Conservation (phyloP, 2,888 invertebrate genomes). For the Cantharis rustica region DNA sequence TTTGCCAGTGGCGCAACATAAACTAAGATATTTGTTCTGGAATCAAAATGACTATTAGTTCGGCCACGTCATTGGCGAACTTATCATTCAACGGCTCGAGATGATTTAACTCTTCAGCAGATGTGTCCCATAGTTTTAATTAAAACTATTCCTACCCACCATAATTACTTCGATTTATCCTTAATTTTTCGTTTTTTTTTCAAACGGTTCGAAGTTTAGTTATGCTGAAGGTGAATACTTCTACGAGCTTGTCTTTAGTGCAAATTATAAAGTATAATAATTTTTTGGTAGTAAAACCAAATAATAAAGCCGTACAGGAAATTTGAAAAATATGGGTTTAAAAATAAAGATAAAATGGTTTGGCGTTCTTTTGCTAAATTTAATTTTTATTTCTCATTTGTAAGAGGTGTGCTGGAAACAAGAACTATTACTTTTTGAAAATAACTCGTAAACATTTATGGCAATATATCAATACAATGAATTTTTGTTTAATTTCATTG, state of each 20-base stretch:
- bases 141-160: too few species aligned
- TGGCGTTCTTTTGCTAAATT: not conserved
- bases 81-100: not conserved
- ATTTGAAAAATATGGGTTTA: not conserved
- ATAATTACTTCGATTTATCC: too few species aligned
- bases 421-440: not conserved
- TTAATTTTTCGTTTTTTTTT: too few species aligned
- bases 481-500: too few species aligned
- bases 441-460: too few species aligned
- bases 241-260: not conserved
- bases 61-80: not conserved
- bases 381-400: too few species aligned
- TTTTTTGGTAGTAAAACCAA: not conserved
- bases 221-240: not conserved
- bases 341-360: not conserved
- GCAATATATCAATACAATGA: too few species aligned
- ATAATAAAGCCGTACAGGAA: not conserved
- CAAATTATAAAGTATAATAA: not conserved
- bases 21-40: not conserved
- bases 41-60: not conserved
- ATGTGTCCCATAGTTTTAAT: too few species aligned
- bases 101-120: not conserved
- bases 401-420: not conserved
- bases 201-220: too few species aligned
- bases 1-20: not conserved